A percentile compares a stretch with the other conserved stretches of the same genome.
Evolutionary conservation across 2,888 invertebrate species (phyloP).

Genomic region (Galeopsomyia nigrocyanea): DNA sequence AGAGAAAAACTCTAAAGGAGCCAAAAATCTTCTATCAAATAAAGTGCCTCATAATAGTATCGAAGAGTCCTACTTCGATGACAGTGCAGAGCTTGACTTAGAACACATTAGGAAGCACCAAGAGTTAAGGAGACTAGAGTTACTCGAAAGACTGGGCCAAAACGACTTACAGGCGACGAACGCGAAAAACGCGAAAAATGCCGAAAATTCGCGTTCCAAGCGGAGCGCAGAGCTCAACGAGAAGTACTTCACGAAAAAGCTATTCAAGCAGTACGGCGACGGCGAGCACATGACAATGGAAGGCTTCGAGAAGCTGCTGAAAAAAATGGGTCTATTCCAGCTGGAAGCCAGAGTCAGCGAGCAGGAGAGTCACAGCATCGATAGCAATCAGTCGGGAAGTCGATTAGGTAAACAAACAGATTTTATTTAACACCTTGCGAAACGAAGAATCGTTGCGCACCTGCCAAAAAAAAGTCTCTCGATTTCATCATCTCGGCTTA

Average conservation of each 20-base stretch:
- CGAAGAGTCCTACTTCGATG: slow-evolving; percentile 29
- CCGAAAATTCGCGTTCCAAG: slow-evolving; percentile 50
- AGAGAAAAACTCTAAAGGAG: slow-evolving; percentile 46
- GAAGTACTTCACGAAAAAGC: slow-evolving; percentile 75
- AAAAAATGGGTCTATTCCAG: slow-evolving; percentile 73
- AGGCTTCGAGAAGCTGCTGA: slow-evolving; percentile 79
- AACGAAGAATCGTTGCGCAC: too few species aligned
- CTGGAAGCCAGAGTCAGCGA: slow-evolving; percentile 69
- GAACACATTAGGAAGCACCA: slow-evolving; percentile 13
- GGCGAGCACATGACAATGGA: slow-evolving; percentile 76
- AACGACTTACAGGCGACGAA: slow-evolving; percentile 36
- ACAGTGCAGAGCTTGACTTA: slow-evolving; percentile 18
- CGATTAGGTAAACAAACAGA: slow-evolving; percentile 48
- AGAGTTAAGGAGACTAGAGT: slow-evolving; percentile 45
- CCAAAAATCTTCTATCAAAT: slow-evolving; percentile 37
- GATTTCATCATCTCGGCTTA: too few species aligned
- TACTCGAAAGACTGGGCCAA: slow-evolving; percentile 58
- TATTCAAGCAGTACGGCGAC: slow-evolving; percentile 79
- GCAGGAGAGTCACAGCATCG: slow-evolving; percentile 54
- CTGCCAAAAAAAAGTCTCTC: too few species aligned
- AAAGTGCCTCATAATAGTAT: slow-evolving; percentile 47
- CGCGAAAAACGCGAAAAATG: slow-evolving; percentile 12
- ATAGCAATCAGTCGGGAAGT: slow-evolving; percentile 53
- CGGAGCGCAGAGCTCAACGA: slow-evolving; percentile 68
- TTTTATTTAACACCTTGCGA: too few species aligned